A percentile compares a stretch with the other conserved stretches of the same genome.
Conservation (phyloP, 2,797 vertebrate genomes). For the Microctenopoma lineatum region DNA sequence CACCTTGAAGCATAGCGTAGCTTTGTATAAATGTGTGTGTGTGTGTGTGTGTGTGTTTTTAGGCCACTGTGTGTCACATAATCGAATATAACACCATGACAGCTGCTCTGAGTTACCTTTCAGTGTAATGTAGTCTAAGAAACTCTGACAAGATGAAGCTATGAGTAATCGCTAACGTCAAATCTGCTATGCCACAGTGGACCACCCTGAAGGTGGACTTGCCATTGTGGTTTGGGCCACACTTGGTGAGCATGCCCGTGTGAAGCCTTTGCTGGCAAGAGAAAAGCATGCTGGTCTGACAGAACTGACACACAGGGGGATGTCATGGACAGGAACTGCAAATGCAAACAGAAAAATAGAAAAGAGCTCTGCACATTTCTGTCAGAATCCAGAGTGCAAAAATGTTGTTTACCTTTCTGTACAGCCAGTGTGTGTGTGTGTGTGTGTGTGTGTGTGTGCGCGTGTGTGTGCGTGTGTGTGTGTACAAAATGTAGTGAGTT, state of each 20-base stretch:
- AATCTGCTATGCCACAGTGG: conserved; percentile 46
- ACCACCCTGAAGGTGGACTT: conserved; percentile 52
- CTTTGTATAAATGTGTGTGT: conserved; percentile 4
- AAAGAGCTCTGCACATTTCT: conserved; percentile 15
- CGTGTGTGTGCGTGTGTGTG: conserved; percentile 5
- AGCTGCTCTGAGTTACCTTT: conserved; percentile 14
- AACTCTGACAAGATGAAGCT: conserved; percentile 12
- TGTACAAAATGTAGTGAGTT: too few relatives aligned
- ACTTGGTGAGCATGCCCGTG: background rate
- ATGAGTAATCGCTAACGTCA: conserved; percentile 41
- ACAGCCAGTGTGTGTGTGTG: background rate
- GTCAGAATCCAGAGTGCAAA: background rate
- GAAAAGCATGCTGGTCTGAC: conserved; percentile 36
- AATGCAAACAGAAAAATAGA: conserved; percentile 11
- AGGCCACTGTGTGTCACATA: conserved; percentile 6
- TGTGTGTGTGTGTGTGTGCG: conserved; percentile 8
- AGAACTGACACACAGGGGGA: conserved; percentile 14
- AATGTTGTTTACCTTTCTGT: conserved; percentile 8
- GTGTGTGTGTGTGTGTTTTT: conserved; percentile 4
- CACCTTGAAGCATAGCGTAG: background rate
- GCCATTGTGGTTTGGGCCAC: conserved; percentile 31
- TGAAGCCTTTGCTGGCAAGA: conserved; percentile 13
- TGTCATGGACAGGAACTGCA: background rate
- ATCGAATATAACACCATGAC: conserved; percentile 22
- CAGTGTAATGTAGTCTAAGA: conserved; percentile 6